These are phyloP conservation scores for Canis aureus DNA, from an alignment of 2,113 vertebrate species.

Conservation along the genomic window DNA sequence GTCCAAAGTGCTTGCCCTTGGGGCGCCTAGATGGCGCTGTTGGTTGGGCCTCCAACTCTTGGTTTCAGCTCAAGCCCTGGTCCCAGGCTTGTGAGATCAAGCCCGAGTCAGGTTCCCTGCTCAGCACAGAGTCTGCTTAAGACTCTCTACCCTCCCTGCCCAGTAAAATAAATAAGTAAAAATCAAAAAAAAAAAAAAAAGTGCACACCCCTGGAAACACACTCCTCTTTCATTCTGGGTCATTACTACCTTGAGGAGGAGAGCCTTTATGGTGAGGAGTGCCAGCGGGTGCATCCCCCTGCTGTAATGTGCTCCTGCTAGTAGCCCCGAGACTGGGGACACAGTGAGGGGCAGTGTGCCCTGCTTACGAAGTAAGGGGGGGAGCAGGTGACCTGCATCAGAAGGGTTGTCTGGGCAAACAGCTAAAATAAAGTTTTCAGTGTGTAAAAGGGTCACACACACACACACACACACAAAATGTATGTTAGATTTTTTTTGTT, in stretches of 20 bases:
- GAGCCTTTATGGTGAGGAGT: neutral
- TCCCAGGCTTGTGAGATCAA: neutral
- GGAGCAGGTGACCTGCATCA: neutral
- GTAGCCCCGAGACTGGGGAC: rapidly evolving
- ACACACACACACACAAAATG: neutral
- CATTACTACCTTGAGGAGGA: neutral
- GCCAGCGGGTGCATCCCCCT: neutral
- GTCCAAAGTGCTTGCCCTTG: neutral
- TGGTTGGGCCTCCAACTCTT: neutral
- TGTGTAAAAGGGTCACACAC: neutral
- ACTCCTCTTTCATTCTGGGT: neutral
- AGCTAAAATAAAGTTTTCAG: neutral
- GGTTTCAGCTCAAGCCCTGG: neutral
- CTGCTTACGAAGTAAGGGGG: neutral
- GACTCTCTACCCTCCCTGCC: neutral
- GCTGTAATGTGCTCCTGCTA: neutral
- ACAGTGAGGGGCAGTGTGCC: neutral
- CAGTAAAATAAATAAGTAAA: neutral
- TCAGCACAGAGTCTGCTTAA: neutral
- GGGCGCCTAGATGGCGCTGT: neutral
- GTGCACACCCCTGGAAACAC: neutral
- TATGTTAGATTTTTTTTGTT: neutral
- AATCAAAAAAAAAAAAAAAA: neutral
- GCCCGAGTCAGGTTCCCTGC: neutral
- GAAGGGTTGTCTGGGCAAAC: neutral